These are phyloP conservation scores for Sebastes schlegelii DNA, from an alignment of 2,113 vertebrate species.

Conservation along the genomic window DNA sequence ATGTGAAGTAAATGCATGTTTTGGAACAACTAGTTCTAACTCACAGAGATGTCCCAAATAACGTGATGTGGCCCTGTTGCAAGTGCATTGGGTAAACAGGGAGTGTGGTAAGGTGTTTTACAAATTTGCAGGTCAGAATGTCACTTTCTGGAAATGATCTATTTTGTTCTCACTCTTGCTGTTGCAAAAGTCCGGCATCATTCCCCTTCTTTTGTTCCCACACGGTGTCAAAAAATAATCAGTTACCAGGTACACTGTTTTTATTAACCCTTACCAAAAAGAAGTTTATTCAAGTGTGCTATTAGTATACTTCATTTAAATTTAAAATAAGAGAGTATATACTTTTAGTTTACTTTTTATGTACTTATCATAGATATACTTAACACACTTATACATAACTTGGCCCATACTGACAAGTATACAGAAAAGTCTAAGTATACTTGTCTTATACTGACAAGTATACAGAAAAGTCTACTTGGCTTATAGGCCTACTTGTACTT, in stretches of 20 bases:
- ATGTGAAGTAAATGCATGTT: neutral
- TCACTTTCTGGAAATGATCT: constrained; percentile 51
- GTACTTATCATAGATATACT: too few relatives aligned
- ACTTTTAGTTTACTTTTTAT: too few relatives aligned
- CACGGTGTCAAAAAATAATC: neutral
- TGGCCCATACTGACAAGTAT: too few relatives aligned
- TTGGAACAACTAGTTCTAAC: neutral
- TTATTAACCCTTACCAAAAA: too few relatives aligned
- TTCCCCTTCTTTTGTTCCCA: neutral
- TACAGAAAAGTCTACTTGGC: too few relatives aligned
- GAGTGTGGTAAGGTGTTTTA: constrained; percentile 32
- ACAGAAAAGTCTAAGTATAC: too few relatives aligned
- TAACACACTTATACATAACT: too few relatives aligned
- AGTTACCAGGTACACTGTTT: neutral
- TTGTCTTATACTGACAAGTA: too few relatives aligned
- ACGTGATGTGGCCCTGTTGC: neutral
- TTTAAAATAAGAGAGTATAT: too few relatives aligned
- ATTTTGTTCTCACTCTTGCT: constrained; percentile 15
- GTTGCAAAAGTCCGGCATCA: constrained; percentile 12
- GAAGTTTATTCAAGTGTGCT: too few relatives aligned
- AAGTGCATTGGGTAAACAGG: constrained; percentile 18
- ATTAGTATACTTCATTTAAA: too few relatives aligned
- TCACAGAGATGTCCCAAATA: neutral
- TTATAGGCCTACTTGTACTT: too few relatives aligned
- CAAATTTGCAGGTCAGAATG: constrained; percentile 17